phyloP scores from a whole-genome alignment of 1,140 invertebrate species.

The Apis dorsata region DNA sequence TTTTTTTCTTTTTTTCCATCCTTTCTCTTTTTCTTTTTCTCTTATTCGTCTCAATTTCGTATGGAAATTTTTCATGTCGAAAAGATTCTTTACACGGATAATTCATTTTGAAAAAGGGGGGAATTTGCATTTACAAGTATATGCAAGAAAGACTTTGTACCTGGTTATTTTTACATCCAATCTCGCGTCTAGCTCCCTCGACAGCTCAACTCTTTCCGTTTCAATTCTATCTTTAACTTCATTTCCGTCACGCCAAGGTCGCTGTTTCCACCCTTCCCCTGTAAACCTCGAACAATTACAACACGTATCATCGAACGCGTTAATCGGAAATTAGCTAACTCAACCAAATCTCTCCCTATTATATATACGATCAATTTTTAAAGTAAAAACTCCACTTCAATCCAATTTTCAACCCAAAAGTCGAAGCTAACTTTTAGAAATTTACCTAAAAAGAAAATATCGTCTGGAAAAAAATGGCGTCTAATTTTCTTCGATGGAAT shows the following conservation, averaged over 20 bases:
- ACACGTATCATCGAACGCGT: no score
- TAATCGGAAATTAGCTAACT: no score
- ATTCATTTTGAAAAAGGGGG: not conserved
- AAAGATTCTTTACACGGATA: not conserved
- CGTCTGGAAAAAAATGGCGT: no score
- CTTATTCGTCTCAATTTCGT: no score
- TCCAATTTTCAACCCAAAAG: no score
- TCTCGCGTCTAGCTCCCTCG: slow-evolving; percentile 10
- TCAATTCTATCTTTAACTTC: slow-evolving; percentile 38
- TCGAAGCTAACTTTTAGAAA: no score
- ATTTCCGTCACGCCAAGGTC: slow-evolving; percentile 17
- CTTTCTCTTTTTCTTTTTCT: not conserved
- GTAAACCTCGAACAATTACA: not conserved
- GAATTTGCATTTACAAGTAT: not conserved
- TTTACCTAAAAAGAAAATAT: no score
- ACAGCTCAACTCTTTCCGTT: slow-evolving; percentile 33
- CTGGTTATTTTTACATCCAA: slow-evolving; percentile 34
- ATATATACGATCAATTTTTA: no score
- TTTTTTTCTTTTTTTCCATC: not conserved
- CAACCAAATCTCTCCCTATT: no score
- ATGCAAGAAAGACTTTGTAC: not conserved
- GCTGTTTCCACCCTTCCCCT: not conserved
- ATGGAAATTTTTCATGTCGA: not conserved
- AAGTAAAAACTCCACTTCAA: no score
- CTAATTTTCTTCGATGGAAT: no score